A percentile compares a stretch with the other conserved stretches of the same genome.
Conservation (phyloP, 2,888 invertebrate genomes). For the Lepidonotus clava region DNA sequence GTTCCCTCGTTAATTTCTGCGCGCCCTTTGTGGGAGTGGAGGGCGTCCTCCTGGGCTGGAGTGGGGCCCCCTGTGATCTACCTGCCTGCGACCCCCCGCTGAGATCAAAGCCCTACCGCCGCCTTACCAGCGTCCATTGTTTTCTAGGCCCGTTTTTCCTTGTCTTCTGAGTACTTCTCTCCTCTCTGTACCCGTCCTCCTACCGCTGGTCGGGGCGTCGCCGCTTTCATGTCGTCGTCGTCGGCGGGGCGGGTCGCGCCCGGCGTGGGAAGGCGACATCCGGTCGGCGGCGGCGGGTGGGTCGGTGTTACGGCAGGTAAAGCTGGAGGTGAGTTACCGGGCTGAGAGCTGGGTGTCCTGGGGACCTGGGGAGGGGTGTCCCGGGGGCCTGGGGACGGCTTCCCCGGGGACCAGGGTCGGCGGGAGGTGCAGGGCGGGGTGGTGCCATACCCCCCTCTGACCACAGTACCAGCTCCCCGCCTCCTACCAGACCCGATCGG, state of each 20-base stretch:
- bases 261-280: slow-evolving; percentile 18
- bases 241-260: not conserved
- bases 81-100: not conserved
- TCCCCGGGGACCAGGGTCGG: not conserved
- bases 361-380: not conserved
- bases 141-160: not conserved
- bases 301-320: too few relatives aligned
- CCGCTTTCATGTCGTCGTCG: not conserved
- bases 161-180: too few relatives aligned
- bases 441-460: too few relatives aligned
- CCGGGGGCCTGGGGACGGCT: not conserved
- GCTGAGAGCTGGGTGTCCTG: too few relatives aligned
- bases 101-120: not conserved
- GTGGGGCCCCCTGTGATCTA: not conserved
- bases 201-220: not conserved
- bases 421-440: not conserved
- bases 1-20: not conserved
- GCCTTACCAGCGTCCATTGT: not conserved
- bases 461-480: too few relatives aligned
- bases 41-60: slow-evolving; percentile 8
- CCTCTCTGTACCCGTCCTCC: too few relatives aligned
- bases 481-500: too few relatives aligned
- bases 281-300: not conserved
- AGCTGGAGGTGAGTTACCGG: too few relatives aligned
- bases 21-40: not conserved